These are phyloP conservation scores for Pollenia labialis DNA, from an alignment of 2,888 invertebrate species.

Conservation along the genomic window DNA sequence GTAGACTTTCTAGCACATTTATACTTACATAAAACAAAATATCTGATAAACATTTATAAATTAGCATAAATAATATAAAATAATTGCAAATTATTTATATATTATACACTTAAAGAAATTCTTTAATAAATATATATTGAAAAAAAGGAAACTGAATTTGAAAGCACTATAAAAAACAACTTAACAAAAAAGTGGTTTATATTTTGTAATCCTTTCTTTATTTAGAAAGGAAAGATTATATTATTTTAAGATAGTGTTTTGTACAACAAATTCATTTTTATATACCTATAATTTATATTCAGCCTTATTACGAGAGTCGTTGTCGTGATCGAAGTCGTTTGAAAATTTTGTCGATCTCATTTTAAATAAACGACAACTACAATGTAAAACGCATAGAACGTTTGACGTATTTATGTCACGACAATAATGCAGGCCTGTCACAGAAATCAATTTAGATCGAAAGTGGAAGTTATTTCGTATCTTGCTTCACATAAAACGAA, in stretches of 20 bases:
- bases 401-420: too few relatives aligned
- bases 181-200: slow-evolving; percentile 60
- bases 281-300: too few relatives aligned
- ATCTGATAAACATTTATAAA: slow-evolving; percentile 75
- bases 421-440: too few relatives aligned
- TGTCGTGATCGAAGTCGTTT: too few relatives aligned
- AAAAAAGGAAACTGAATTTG: slow-evolving; percentile 50
- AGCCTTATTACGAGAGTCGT: too few relatives aligned
- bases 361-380: too few relatives aligned
- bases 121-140: slow-evolving; percentile 49
- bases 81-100: slow-evolving; percentile 73
- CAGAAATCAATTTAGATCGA: too few relatives aligned
- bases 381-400: too few relatives aligned
- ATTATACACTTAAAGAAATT: slow-evolving; percentile 66
- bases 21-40: slow-evolving; percentile 73
- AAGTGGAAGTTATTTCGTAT: too few relatives aligned
- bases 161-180: slow-evolving; percentile 44
- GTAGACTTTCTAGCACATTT: slow-evolving; percentile 70
- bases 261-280: too few relatives aligned
- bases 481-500: too few relatives aligned
- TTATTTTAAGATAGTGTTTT: neutral
- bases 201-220: neutral
- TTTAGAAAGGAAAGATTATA: neutral
- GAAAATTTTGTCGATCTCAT: too few relatives aligned
- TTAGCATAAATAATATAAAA: slow-evolving; percentile 68